Base-by-base conservation (phyloP, 2,888 invertebrate genomes). In the Punctoribates punctum region DNA sequence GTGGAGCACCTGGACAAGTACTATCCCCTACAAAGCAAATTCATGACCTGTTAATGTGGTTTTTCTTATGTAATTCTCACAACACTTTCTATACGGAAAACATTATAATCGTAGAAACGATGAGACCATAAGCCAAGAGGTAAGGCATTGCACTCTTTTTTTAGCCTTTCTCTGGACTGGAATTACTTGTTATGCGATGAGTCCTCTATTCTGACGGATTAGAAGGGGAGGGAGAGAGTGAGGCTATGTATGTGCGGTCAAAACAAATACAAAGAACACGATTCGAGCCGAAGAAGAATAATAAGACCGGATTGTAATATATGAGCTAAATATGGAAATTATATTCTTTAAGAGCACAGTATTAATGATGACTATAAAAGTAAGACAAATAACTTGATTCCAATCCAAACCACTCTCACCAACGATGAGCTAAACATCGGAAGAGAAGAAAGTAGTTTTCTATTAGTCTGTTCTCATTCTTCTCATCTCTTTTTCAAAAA, bases 331-430 rank as follows among this genome's bases (percentile, higher is more conserved):
- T 38, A 38, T 67, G 38, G 67, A 38, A 67, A 34, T 65, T 27
- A 65, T 27, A 27, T n/a, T 60, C 25, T 67, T 38, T 25, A 67
- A 67, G 34, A 34, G 27, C 27, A 57, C 25, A 27, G 34, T 27
- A n/a, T 27, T 67, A 67, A 67, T 67, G 38, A 67, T 67, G 34
- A 34, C 25, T 67, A 67, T 67, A 67, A 67, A 67, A 67, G 67
- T 67, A 67, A 20, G 20, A 38, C 67, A 67, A 67, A 34, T 38
- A 15, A 67, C 34, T n/a, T 67, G 38, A 38, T 38, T 13, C 20
- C 4, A n/a, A 67, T 34, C 38, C 38, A 67, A 38, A 38, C n/a
- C 34, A 34, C 38, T 67, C 38, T 34, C 67, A 38, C 38, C 20
- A 25, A 38, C 67, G 38, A 67, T 67, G 67, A 67, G 38, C 67